Conservation (phyloP, 2,797 vertebrate species). For the Platalea minor region DNA sequence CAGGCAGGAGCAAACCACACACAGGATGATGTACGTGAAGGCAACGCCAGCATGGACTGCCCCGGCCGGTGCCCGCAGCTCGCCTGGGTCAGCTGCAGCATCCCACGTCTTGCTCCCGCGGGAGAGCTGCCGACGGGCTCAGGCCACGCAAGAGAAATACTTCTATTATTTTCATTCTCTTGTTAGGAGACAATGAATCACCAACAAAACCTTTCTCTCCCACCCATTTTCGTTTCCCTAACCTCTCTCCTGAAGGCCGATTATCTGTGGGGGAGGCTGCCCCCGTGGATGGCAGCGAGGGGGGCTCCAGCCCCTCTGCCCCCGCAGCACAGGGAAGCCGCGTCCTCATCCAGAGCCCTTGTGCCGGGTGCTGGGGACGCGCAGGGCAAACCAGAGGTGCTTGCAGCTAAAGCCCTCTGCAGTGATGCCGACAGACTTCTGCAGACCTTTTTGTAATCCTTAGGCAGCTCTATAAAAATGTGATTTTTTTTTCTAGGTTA, state of each 20-base stretch:
- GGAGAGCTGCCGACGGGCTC: background rate
- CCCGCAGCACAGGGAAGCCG: background rate
- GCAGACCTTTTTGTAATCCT: background rate
- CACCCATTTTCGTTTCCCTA: rapidly evolving
- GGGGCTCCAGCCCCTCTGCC: background rate
- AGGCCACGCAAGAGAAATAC: rapidly evolving
- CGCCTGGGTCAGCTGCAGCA: background rate
- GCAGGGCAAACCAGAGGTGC: background rate
- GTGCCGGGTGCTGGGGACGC: background rate
- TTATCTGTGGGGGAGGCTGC: rapidly evolving
- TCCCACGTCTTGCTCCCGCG: rapidly evolving
- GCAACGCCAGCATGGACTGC: background rate
- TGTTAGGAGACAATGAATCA: background rate
- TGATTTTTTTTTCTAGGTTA: rapidly evolving
- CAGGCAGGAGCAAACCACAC: rapidly evolving
- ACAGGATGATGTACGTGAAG: rapidly evolving
- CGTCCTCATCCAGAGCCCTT: background rate
- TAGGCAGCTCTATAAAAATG: background rate
- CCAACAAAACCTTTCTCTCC: too few species aligned
- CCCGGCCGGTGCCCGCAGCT: background rate
- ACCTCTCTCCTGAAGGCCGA: background rate
- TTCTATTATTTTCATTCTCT: background rate
- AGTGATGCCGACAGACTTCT: rapidly evolving
- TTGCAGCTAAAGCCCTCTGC: background rate
- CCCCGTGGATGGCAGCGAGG: background rate